These are phyloP conservation scores for Armadillidium nasatum DNA, from an alignment of 1,140 invertebrate species.

Conservation along the genomic window DNA sequence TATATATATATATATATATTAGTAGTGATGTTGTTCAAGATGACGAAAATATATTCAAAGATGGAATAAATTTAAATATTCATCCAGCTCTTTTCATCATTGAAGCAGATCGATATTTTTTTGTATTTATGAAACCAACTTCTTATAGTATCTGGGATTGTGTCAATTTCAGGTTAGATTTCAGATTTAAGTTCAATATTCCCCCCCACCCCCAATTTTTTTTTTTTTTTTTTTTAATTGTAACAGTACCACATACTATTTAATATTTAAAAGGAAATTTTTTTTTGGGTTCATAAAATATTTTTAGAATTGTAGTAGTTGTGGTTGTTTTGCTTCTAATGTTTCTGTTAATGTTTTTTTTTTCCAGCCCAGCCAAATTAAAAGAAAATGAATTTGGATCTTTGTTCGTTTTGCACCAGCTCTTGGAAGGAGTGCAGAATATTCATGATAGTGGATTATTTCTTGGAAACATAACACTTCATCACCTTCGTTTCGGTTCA, in stretches of 20 bases:
- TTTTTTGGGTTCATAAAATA: not conserved
- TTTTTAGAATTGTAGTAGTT: not conserved
- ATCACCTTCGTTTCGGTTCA: not conserved
- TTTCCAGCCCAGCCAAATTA: not conserved
- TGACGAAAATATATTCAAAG: not conserved
- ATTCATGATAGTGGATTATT: not conserved
- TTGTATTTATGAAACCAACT: not conserved
- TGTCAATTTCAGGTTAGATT: not conserved
- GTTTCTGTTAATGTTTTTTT: not conserved
- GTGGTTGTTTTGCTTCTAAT: not conserved
- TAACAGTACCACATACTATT: not conserved
- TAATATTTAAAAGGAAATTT: not conserved
- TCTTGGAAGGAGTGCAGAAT: not conserved
- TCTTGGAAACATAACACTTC: not conserved
- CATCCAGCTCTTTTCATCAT: not conserved
- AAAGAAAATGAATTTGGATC: not conserved
- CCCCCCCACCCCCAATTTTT: no score
- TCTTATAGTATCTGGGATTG: not conserved
- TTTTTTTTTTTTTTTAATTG: no score
- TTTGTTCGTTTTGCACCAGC: not conserved
- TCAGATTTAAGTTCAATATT: no score
- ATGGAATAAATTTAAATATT: not conserved
- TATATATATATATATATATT: not conserved
- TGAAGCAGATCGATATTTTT: not conserved
- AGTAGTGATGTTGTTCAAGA: not conserved